Evolutionary conservation across 2,797 vertebrate species (phyloP).

Genomic region (Oreochromis grahami): DNA sequence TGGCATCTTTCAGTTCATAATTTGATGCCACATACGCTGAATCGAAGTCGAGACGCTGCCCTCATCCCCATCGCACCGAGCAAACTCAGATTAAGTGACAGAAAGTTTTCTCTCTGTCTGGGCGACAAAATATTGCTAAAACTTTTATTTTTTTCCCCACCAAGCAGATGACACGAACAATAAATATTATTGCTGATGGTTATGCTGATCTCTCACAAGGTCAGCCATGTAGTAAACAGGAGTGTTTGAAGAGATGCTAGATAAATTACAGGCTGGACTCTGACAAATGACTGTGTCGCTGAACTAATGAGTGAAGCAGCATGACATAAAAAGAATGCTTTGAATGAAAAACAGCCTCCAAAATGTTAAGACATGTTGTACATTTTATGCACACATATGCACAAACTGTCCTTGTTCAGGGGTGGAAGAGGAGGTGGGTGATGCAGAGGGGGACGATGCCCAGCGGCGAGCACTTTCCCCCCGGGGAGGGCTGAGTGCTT

Average conservation of each 20-base stretch:
- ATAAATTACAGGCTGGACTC: conserved; percentile 7
- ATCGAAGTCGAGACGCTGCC: background rate
- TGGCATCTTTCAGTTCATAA: background rate
- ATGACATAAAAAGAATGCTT: background rate
- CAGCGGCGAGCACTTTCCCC: conserved; percentile 37
- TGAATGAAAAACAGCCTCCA: background rate
- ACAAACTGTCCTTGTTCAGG: conserved; percentile 21
- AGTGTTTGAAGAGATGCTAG: background rate
- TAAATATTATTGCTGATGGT: background rate
- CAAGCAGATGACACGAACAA: background rate
- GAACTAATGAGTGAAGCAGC: conserved; percentile 10
- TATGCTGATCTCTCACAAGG: conserved; percentile 6
- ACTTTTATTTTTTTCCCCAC: background rate
- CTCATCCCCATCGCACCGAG: background rate
- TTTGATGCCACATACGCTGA: background rate
- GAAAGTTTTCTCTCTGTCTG: background rate
- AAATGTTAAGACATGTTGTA: background rate
- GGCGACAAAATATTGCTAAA: conserved; percentile 8
- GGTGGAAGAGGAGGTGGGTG: conserved; percentile 6
- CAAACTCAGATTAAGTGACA: background rate
- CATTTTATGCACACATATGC: conserved; percentile 18
- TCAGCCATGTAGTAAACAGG: background rate
- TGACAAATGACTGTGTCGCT: conserved; percentile 9
- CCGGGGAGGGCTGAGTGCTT: conserved; percentile 61
- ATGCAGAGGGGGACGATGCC: conserved; percentile 46